These are phyloP conservation scores for Aromia moschata DNA, from an alignment of 2,888 invertebrate genomes.

Conservation along the genomic window DNA sequence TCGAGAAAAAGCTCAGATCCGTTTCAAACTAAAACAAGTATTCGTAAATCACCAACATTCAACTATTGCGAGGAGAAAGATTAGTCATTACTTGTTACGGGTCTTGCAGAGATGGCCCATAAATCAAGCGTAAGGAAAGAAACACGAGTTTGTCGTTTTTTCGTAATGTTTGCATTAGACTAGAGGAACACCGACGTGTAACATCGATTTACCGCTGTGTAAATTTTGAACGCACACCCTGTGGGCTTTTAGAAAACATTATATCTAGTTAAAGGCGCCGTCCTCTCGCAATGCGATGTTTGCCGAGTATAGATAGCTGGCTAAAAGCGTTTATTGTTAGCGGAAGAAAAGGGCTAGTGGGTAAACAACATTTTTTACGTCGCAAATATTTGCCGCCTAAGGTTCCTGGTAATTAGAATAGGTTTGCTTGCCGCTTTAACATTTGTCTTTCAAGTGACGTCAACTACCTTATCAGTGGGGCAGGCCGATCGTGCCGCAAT, in stretches of 20 bases:
- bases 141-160: slow-evolving; percentile 17
- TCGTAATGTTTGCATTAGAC: slow-evolving; percentile 14
- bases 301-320: slow-evolving; percentile 3
- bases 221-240: slow-evolving; percentile 22
- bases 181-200: slow-evolving; percentile 19
- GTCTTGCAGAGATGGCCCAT: not conserved
- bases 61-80: not conserved
- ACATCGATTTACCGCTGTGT: slow-evolving; percentile 21
- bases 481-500: no score
- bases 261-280: slow-evolving; percentile 16
- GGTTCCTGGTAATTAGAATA: not conserved
- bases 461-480: no score
- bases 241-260: slow-evolving; percentile 20
- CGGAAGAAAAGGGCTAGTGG: not conserved
- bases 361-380: not conserved
- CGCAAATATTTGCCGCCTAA: not conserved
- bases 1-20: no score
- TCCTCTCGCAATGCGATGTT: not conserved
- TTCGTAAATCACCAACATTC: not conserved
- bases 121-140: slow-evolving; percentile 15
- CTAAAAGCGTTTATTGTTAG: slow-evolving; percentile 12
- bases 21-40: no score
- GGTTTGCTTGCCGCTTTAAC: no score
- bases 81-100: not conserved
- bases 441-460: no score